These are phyloP conservation scores for Paedocypris sp. DNA, from an alignment of 2,113 vertebrate genomes.

Conservation along the genomic window DNA sequence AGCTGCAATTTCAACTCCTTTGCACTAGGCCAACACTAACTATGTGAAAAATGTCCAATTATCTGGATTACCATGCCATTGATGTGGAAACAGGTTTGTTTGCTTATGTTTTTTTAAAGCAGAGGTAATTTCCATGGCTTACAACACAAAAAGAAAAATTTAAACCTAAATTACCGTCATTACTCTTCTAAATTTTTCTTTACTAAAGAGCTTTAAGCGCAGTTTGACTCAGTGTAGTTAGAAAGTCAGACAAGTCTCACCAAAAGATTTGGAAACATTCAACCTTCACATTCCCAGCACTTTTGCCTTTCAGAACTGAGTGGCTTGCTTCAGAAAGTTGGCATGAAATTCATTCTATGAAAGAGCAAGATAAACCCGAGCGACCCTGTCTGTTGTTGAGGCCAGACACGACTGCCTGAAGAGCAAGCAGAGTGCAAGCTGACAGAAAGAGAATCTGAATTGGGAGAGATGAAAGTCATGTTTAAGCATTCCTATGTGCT, in stretches of 20 bases:
- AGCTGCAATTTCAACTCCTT: no score
- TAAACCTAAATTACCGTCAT: no score
- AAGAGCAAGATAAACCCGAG: slow-evolving; percentile 1
- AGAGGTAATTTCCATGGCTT: no score
- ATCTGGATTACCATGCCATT: no score
- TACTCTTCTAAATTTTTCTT: not conserved
- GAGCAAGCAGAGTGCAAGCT: slow-evolving; percentile 4
- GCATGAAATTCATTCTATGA: slow-evolving; percentile 1
- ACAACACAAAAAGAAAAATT: no score
- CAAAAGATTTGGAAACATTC: not conserved
- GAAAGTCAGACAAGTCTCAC: not conserved
- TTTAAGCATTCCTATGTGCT: slow-evolving; percentile 24
- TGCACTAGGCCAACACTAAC: no score
- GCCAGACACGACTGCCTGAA: not conserved
- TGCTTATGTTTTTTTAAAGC: no score
- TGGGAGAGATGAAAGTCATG: slow-evolving; percentile 23
- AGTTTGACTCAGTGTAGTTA: not conserved
- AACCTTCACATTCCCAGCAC: not conserved
- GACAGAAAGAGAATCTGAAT: slow-evolving; percentile 18
- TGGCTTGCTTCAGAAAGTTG: not conserved
- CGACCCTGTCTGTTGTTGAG: not conserved
- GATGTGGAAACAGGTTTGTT: no score
- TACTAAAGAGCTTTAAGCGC: not conserved
- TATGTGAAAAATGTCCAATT: no score
- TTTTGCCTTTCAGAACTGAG: not conserved